Evolutionary conservation across 1,140 invertebrate genomes (phyloP), one percentile per base, ranked within the genome.

Genomic region (Brachionus paranguensis): DNA sequence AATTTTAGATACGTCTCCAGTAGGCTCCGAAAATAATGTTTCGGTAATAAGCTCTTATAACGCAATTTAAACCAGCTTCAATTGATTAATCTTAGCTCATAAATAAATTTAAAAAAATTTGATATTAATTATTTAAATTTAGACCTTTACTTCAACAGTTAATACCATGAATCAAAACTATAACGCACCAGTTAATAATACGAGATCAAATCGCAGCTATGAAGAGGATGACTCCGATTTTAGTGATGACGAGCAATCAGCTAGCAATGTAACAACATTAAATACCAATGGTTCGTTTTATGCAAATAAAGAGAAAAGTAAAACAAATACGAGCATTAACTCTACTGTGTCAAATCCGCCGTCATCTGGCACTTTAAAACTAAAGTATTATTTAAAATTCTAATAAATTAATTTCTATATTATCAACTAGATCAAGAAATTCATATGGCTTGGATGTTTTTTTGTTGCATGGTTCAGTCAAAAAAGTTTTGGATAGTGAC

Each of bases 381-480:
- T 72, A 12, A 76, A 76, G 72, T 76, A 76, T 45, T 50, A 53
- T 50, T 76, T 29, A 29, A 27, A 76, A 53, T 50, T 45, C 27
- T 11, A n/a, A 17, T 74, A 20, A 43, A 37, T 43, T 20, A 37
- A 43, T 45, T 43, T 43, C n/a, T 17, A 43, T 29, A 24, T 27
- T 24, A 20, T 60, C 10, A 50, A 27, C 6, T 24, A 81, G 78
- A 64, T 24, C 17, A 20, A 81, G 53, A 68, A 81, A 81, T 68
- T 64, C 64, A 1, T 81, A 81, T 68, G 64, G 78, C 33, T n/a
- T 81, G 20, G 78, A 81, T 64, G 78, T 68, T 29, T 81, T 64
- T 68, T 81, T 81, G 53, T 17, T 81, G 17, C 53, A 68, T 64
- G 78, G 78, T 12, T 24, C 78, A 45, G 64, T 68, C 4, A 81